Evolutionary conservation across 2,888 invertebrate species (phyloP), one percentile per base, ranked within the genome.

Genomic region (Chalcosyrphus nemorum): DNA sequence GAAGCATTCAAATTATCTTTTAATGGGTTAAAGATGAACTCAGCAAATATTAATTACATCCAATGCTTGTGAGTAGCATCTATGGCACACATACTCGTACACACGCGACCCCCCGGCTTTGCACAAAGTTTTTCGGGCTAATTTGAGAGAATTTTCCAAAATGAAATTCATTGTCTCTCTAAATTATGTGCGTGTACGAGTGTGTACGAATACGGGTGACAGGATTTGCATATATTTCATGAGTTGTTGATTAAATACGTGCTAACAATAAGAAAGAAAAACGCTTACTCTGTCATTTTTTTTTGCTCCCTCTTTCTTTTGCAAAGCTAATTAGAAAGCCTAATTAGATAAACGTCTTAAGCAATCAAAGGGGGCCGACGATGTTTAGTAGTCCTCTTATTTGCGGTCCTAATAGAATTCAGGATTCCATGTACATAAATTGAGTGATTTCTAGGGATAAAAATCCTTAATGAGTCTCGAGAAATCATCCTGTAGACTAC

Each of bases 1-100:
- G 54, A 77, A 82, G 77, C 77, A 77, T 77, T 82, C 71, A 77
- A 82, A 82, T 82, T 82, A 77, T 82, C 71, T 77, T 61, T 68
- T 72, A 82, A 77, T 82, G 77, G 71, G 71, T 77, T 77, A 77
- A 77, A 82, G 77, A 82, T 82, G 81, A 82, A 72, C 77, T 82
- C 66, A 61, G 77, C 77, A 81, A 81, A 81, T 81, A 66, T 76
- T 81, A 76, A 81, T 77, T 77, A 81, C 77, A 81, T 76, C 71
- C 70, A 29, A n/a, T 41, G 7, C 4, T 29, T 6, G n/a, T n/a
- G n/a, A n/a, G n/a, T n/a, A n/a, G 35, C n/a, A 57, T 52, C 50
- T 57, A 35, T 38, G 38, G 5, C 52, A 35, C 4, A n/a, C 7
- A 21, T 29, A 43, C 35, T 9, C 50, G 29, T 7, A 15, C 41